Conservation (phyloP, 2,888 invertebrate species). For the Pogonocherus hispidulus region DNA sequence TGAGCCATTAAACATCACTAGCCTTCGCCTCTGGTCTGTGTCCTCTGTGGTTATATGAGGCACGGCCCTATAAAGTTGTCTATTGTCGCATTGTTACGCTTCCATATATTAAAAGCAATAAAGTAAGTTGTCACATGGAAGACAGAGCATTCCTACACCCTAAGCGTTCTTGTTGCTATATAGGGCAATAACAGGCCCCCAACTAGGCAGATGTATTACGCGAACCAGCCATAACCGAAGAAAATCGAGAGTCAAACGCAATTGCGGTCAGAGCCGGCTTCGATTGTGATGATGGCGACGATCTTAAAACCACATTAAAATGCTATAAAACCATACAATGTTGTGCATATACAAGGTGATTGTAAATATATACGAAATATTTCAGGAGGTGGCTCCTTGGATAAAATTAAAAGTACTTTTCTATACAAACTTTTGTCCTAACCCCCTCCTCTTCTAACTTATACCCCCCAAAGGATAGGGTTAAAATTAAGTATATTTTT, state of each 20-base stretch:
- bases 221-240: constrained; percentile 24
- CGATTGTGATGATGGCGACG: not conserved
- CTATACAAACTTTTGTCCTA: too few species aligned
- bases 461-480: too few species aligned
- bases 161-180: constrained; percentile 11
- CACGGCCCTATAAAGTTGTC: not conserved
- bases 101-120: constrained; percentile 9
- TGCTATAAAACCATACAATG: too few species aligned
- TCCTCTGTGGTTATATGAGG: not conserved
- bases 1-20: too few species aligned
- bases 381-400: too few species aligned
- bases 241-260: constrained; percentile 23
- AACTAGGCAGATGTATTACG: constrained; percentile 31
- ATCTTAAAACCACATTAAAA: not conserved
- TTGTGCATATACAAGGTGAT: too few species aligned
- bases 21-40: too few species aligned
- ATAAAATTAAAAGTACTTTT: too few species aligned
- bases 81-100: not conserved
- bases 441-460: too few species aligned
- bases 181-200: constrained; percentile 20
- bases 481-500: too few species aligned
- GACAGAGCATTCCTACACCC: constrained; percentile 14
- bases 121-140: constrained; percentile 23
- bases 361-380: too few species aligned
- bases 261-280: constrained; percentile 24